Percentiles rank a stretch among this genome's conserved stretches.
Evolutionary conservation across 1,140 invertebrate species (phyloP).

Genomic region (Aradophagus sp.): DNA sequence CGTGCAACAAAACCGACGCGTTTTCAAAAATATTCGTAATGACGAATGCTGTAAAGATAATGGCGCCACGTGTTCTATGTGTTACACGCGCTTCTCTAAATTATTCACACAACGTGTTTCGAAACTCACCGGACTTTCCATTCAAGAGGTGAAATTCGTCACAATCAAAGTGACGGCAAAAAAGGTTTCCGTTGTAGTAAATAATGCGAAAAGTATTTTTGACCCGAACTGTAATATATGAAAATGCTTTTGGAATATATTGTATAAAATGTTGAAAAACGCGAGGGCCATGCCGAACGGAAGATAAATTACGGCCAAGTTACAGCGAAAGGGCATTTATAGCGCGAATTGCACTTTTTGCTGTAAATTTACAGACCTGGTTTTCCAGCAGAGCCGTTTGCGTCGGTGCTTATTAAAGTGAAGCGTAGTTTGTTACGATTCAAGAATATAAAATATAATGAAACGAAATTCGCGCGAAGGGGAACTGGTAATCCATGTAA

Average conservation of each 20-base stretch:
- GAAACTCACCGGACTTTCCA: conserved; percentile 17
- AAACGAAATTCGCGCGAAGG: conserved; percentile 15
- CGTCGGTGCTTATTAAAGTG: conserved; percentile 23
- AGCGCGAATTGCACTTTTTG: not conserved
- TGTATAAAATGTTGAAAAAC: conserved; percentile 25
- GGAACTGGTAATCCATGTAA: conserved; percentile 23
- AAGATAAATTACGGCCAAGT: conserved; percentile 1
- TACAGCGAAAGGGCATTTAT: no score
- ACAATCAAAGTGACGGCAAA: conserved; percentile 1
- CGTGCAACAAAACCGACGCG: conserved; percentile 27
- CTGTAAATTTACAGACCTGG: not conserved
- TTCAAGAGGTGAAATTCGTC: conserved; percentile 9
- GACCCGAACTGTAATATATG: conserved; percentile 16
- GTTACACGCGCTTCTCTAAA: conserved; percentile 25
- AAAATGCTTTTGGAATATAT: conserved; percentile 30
- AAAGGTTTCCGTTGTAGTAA: conserved; percentile 14
- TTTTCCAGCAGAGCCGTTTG: conserved; percentile 3
- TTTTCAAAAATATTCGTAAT: conserved; percentile 34
- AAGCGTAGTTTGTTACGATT: conserved; percentile 31
- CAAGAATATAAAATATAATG: conserved; percentile 24
- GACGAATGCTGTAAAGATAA: conserved; percentile 35
- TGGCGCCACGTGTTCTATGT: conserved; percentile 11
- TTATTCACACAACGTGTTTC: conserved; percentile 39
- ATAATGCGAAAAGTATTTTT: conserved; percentile 17
- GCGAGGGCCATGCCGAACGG: no score